Percentiles rank a stretch among this genome's conserved stretches.
These are phyloP conservation scores for Tetragnatha versicolor DNA, from an alignment of 1,140 invertebrate genomes.

Conservation along the genomic window DNA sequence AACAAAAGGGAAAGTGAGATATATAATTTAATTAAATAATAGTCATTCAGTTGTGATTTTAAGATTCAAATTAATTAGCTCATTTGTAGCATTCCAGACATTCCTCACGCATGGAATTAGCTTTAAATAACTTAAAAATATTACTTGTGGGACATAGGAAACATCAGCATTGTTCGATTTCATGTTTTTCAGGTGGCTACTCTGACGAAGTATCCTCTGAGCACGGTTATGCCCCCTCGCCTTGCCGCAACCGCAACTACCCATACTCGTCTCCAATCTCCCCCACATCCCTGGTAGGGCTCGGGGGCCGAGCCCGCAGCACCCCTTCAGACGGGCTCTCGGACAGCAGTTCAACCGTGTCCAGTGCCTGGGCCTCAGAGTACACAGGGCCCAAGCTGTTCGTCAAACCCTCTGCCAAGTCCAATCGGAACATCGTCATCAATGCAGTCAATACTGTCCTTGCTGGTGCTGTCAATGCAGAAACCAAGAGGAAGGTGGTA, in stretches of 20 bases:
- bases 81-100: no score
- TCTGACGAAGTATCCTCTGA: constrained; percentile 47
- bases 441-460: constrained; percentile 99
- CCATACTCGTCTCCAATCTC: constrained; percentile 42
- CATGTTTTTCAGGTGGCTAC: constrained; percentile 37
- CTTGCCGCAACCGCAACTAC: constrained; percentile 26
- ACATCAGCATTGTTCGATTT: no score
- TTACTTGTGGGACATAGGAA: no score
- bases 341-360: constrained; percentile 57
- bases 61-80: no score
- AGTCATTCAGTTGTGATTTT: no score
- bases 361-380: constrained; percentile 55
- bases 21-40: no score
- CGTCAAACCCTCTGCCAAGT: constrained; percentile 95
- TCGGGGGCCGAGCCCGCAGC: constrained; percentile 10
- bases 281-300: constrained; percentile 12
- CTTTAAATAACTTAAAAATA: no score
- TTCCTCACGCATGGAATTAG: no score
- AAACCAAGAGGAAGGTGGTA: constrained; percentile 89
- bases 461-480: constrained; percentile 93
- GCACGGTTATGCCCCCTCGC: constrained; percentile 46
- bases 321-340: constrained; percentile 58
- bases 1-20: no score
- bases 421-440: constrained; percentile 94
- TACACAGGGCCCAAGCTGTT: constrained; percentile 86